Percentiles rank a stretch among this genome's conserved stretches.
These are phyloP conservation scores for Gastracanthus pulcherrimus DNA, from an alignment of 2,888 invertebrate genomes.

Conservation along the genomic window DNA sequence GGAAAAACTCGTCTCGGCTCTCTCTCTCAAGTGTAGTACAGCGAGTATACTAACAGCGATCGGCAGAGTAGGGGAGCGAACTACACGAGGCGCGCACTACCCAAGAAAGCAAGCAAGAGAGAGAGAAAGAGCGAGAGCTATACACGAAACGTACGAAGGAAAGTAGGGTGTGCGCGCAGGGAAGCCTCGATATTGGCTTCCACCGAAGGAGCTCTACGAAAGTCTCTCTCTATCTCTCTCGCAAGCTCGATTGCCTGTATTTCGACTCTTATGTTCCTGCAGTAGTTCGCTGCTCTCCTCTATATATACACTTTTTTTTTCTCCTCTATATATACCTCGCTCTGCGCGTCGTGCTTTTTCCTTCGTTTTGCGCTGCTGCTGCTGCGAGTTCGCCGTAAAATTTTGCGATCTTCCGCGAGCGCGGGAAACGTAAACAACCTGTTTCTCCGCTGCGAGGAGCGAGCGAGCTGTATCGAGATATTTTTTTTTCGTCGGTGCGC, in stretches of 20 bases:
- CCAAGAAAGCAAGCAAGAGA: background rate
- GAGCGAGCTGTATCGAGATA: background rate
- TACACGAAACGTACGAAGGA: constrained; percentile 13
- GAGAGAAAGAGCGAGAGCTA: constrained; percentile 13
- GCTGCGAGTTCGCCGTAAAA: background rate
- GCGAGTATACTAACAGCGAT: too few relatives aligned
- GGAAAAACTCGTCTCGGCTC: constrained; percentile 20
- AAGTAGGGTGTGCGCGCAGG: constrained; percentile 5
- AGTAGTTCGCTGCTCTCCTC: background rate
- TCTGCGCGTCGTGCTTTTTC: background rate
- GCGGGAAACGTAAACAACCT: constrained; percentile 36
- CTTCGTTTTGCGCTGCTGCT: too few relatives aligned
- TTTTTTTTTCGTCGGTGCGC: too few relatives aligned
- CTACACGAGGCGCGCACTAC: too few relatives aligned
- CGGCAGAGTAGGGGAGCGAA: too few relatives aligned
- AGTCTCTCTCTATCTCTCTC: too few relatives aligned
- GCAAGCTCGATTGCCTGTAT: constrained; percentile 42
- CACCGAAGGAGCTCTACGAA: constrained; percentile 6
- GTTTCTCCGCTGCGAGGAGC: too few relatives aligned
- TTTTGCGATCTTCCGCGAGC: constrained; percentile 42
- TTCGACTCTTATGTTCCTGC: constrained; percentile 32
- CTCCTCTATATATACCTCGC: background rate
- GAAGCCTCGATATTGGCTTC: constrained; percentile 50
- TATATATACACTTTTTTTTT: background rate
- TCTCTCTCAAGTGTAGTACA: too few relatives aligned